phyloP scores from a whole-genome alignment of 2,888 invertebrate species.

The Flexamia atlantica region DNA sequence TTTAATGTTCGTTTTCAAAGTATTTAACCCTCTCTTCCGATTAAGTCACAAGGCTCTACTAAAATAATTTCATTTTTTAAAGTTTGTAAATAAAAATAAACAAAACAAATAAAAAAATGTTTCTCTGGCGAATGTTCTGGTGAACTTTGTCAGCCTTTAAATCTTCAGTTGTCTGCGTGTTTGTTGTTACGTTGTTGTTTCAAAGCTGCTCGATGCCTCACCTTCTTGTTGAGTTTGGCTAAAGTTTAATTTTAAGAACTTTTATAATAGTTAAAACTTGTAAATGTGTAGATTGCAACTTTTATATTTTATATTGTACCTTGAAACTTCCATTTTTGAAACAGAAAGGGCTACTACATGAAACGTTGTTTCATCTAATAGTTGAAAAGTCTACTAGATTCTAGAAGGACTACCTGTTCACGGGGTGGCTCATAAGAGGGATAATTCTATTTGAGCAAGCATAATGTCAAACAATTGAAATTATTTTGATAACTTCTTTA shows the following conservation, averaged over 20 bases:
- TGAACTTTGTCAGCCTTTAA: slow-evolving; percentile 38
- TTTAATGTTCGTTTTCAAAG: too few species aligned
- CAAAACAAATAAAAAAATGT: slow-evolving; percentile 32
- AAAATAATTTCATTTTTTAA: background rate
- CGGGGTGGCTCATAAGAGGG: slow-evolving; percentile 24
- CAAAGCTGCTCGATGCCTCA: slow-evolving; percentile 34
- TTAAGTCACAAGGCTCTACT: background rate
- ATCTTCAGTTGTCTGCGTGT: slow-evolving; percentile 18
- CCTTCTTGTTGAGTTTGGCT: slow-evolving; percentile 41
- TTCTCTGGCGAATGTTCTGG: slow-evolving; percentile 28
- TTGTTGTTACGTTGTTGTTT: slow-evolving; percentile 28
- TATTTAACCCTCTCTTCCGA: too few species aligned
- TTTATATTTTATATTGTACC: slow-evolving; percentile 56
- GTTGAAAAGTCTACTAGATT: slow-evolving; percentile 34
- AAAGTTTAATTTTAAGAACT: slow-evolving; percentile 46
- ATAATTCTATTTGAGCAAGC: background rate
- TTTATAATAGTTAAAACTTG: slow-evolving; percentile 59
- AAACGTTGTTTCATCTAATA: slow-evolving; percentile 46
- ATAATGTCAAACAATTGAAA: background rate
- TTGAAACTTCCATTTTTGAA: slow-evolving; percentile 46
- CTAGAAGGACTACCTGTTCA: slow-evolving; percentile 39
- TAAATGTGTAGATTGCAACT: slow-evolving; percentile 58
- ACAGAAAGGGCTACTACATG: slow-evolving; percentile 50
- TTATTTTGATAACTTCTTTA: background rate
- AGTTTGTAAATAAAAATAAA: slow-evolving; percentile 41